phyloP scores from a whole-genome alignment of 1,140 invertebrate genomes.

The Rhopalosiphum maidis region DNA sequence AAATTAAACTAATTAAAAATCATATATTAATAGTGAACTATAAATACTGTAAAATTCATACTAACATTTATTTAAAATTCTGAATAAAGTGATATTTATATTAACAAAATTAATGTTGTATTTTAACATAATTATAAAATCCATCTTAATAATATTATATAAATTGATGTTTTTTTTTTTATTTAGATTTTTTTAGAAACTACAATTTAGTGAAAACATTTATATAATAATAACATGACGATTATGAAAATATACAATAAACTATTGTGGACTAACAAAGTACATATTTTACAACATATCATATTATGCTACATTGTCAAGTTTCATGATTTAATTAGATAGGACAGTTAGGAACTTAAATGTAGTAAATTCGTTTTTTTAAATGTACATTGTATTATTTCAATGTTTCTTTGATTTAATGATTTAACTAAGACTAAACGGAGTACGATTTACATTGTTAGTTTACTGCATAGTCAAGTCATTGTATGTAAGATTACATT shows the following conservation, averaged over 20 bases:
- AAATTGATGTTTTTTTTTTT: background rate
- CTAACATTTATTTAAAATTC: background rate
- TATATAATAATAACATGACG: background rate
- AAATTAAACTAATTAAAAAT: background rate
- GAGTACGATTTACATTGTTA: background rate
- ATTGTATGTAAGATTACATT: background rate
- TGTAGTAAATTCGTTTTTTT: background rate
- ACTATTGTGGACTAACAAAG: background rate
- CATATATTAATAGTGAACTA: too few species aligned
- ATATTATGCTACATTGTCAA: background rate
- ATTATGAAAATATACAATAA: background rate
- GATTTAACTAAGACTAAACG: background rate
- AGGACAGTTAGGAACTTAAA: background rate
- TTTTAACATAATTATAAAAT: background rate
- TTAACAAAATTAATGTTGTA: background rate
- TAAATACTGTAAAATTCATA: too few species aligned
- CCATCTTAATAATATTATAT: background rate
- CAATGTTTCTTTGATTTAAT: background rate
- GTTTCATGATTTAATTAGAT: background rate
- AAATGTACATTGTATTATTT: background rate
- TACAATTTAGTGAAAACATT: background rate
- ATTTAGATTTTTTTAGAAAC: background rate
- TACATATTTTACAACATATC: background rate
- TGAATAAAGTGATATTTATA: background rate
- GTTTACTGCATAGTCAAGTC: background rate